A percentile compares a stretch with the other conserved stretches of the same genome.
These are phyloP conservation scores for Magallana gigas DNA, from an alignment of 1,140 invertebrate species.

Conservation along the genomic window DNA sequence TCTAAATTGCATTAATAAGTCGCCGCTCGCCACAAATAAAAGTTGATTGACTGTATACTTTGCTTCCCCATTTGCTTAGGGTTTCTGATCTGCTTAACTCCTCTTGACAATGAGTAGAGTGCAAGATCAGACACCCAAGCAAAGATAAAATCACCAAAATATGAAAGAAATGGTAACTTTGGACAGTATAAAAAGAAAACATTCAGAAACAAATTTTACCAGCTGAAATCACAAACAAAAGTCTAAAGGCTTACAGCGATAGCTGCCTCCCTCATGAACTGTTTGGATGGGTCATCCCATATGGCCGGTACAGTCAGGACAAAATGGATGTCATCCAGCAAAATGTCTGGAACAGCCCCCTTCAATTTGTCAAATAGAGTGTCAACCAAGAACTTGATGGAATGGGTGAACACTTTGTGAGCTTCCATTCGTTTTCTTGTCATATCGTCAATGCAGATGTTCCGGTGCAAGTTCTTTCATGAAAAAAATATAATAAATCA, in stretches of 20 bases:
- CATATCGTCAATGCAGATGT: slow-evolving; percentile 66
- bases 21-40: too few relatives aligned
- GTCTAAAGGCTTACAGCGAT: slow-evolving; percentile 57
- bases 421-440: slow-evolving; percentile 67
- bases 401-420: slow-evolving; percentile 69
- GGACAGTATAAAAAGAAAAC: not conserved
- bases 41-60: too few relatives aligned
- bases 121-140: too few relatives aligned
- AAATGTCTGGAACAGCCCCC: slow-evolving; percentile 43
- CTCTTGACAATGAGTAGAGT: too few relatives aligned
- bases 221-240: too few relatives aligned
- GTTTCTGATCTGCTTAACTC: too few relatives aligned
- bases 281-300: slow-evolving; percentile 74
- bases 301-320: slow-evolving; percentile 74
- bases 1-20: too few relatives aligned
- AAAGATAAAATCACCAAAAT: too few relatives aligned
- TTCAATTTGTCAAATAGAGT: slow-evolving; percentile 64
- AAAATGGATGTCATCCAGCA: slow-evolving; percentile 66
- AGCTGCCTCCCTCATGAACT: slow-evolving; percentile 75
- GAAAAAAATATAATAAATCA: not conserved
- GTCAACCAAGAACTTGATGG: slow-evolving; percentile 70
- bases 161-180: not conserved
- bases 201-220: too few relatives aligned
- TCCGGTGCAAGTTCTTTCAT: slow-evolving; percentile 14
- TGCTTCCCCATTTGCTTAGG: too few relatives aligned